Base-by-base conservation (phyloP, 2,888 invertebrate species). In the Drosophila antonietae region DNA sequence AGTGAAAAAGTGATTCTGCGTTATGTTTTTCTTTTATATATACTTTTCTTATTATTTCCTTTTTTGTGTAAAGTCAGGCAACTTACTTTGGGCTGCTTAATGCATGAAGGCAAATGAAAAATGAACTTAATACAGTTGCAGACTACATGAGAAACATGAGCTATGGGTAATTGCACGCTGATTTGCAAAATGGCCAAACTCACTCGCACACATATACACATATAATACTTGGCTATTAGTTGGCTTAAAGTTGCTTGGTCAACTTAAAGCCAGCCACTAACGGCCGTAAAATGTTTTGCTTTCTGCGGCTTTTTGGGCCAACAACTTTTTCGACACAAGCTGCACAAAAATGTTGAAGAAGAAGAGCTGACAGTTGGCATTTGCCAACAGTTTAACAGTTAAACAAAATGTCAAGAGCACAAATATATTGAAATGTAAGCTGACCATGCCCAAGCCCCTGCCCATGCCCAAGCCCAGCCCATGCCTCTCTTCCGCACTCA, bases 1-100 rank as follows among this genome's bases (percentile, higher is more conserved):
- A 84, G 88, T 89, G 86, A 89, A 88, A 89, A 85, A 89, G 75
- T 88, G 86, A 89, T 87, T 83, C 69, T 78, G 72, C 85, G 88
- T 82, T 81, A 81, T 71, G 75, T 69, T 77, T 59, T 69, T 47
- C 53, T 59, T 68, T 55, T 63, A 71, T 69, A 49, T 49, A 67
- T 44, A 31, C n/a, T 37, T 37, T 67, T 41, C 57, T 23, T 61
- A 20, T 56, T 31, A 8, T 23, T 52, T 28, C 7, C 31, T 56
- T 37, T 57, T 53, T 44, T 44, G 52, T 59, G 62, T 23, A 43
- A 51, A 74, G 52, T 57, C 58, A 70, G 60, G 67, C 69, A 85
- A 78, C 80, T 78, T 73, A 67, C 75, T 81, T 58, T 53, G 55
- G 49, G 53, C 58, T 73, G 76, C 88, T 84, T 84, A 81, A 83